Percentiles rank a stretch among this genome's conserved stretches.
phyloP scores from a whole-genome alignment of 2,888 invertebrate genomes.

The Dynastes hyllus region DNA sequence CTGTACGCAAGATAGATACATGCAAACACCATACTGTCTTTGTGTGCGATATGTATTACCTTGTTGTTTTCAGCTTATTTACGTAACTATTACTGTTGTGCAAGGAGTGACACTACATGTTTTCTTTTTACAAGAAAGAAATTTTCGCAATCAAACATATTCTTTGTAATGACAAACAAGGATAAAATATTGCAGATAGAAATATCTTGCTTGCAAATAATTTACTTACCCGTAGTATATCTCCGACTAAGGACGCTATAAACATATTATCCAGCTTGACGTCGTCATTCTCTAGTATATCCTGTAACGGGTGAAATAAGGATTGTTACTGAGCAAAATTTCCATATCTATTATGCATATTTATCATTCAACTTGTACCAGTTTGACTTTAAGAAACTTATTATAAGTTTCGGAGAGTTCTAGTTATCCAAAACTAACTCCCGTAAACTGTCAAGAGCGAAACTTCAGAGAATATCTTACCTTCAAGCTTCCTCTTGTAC shows the following conservation, averaged over 20 bases:
- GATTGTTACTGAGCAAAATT: constrained; percentile 1
- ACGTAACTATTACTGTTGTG: too few species aligned
- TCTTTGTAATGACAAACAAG: too few species aligned
- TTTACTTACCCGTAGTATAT: constrained; percentile 89
- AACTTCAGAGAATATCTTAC: constrained; percentile 70
- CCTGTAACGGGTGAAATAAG: constrained; percentile 72
- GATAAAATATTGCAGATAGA: too few species aligned
- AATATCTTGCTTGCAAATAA: too few species aligned
- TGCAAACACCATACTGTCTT: too few species aligned
- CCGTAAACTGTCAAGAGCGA: neutral
- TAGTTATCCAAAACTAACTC: neutral
- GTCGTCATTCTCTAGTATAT: constrained; percentile 95
- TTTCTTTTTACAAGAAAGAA: too few species aligned
- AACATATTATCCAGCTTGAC: constrained; percentile 97
- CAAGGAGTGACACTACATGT: too few species aligned
- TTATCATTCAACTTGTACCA: neutral
- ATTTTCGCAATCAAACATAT: too few species aligned
- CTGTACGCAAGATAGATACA: too few species aligned
- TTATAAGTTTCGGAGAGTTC: constrained; percentile 23
- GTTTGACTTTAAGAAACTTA: constrained; percentile 27
- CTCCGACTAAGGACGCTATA: constrained; percentile 94
- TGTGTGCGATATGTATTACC: too few species aligned
- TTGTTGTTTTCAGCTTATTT: too few species aligned
- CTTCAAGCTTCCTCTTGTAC: constrained; percentile 92
- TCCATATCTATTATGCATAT: neutral